Conservation (phyloP, 2,113 vertebrate genomes). For the Ranitomeya imitator region DNA sequence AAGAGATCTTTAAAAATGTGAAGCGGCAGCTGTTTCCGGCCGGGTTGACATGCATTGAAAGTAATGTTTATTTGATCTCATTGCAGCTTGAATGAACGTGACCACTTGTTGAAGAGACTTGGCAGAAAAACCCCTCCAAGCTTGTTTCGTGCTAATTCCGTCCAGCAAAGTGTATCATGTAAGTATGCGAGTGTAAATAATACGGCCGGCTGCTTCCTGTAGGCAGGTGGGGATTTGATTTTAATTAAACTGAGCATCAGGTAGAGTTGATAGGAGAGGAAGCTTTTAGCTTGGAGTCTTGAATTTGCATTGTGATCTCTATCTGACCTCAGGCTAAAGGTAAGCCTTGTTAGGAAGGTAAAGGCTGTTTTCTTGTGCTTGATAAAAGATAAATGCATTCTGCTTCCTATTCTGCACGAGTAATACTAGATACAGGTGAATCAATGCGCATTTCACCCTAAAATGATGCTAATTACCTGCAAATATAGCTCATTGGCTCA, state of each 20-base stretch:
- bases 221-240: slow-evolving; percentile 58
- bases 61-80: slow-evolving; percentile 56
- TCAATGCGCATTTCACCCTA: not conserved
- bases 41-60: slow-evolving; percentile 21
- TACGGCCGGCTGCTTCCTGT: slow-evolving; percentile 38
- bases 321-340: slow-evolving; percentile 60
- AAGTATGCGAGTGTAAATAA: slow-evolving; percentile 69
- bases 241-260: slow-evolving; percentile 60
- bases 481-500: not conserved
- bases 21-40: slow-evolving; percentile 51
- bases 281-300: not conserved
- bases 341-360: slow-evolving; percentile 34
- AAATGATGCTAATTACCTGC: not conserved
- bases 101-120: slow-evolving; percentile 94
- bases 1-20: slow-evolving; percentile 48
- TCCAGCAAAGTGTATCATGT: slow-evolving; percentile 94
- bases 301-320: slow-evolving; percentile 54
- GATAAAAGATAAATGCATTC: not conserved
- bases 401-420: not conserved
- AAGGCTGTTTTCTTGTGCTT: slow-evolving; percentile 10
- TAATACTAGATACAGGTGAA: not conserved
- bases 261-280: not conserved
- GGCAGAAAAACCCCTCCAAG: slow-evolving; percentile 94
- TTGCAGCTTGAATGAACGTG: slow-evolving; percentile 92
- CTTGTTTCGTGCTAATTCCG: slow-evolving; percentile 87